Percentiles rank a stretch among this genome's conserved stretches.
Conservation (phyloP, 37 sponge, comb jelly and placozoan species). For the Bolinopsis microptera region DNA sequence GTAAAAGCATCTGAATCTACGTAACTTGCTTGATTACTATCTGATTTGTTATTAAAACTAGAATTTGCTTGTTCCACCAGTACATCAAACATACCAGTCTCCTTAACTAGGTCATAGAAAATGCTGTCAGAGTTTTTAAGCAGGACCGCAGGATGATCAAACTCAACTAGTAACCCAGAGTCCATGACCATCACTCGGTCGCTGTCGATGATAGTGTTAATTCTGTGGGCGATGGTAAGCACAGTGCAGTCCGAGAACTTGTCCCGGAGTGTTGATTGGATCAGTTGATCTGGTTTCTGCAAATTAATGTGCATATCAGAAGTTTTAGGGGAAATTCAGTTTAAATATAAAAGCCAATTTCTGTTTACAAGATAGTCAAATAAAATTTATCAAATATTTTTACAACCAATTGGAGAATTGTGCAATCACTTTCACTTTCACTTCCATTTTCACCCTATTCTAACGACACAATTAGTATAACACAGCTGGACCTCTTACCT, state of each 20-base stretch:
- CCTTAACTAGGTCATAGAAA: slow-evolving; percentile 26
- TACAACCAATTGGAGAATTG: neutral
- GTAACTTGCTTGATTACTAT: neutral
- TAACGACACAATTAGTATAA: too few relatives aligned
- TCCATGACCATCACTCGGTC: slow-evolving; percentile 79
- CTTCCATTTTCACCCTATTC: too few relatives aligned
- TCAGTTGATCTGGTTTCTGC: slow-evolving; percentile 73
- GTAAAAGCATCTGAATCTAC: neutral
- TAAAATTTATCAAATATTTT: neutral
- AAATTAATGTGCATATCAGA: neutral
- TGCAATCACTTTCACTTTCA: neutral
- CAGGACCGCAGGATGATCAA: slow-evolving; percentile 67
- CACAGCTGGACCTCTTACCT: slow-evolving; percentile 69
- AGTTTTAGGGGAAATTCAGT: neutral
- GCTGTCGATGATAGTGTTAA: slow-evolving; percentile 78
- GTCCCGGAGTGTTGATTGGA: slow-evolving; percentile 70
- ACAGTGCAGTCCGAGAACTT: slow-evolving; percentile 72
- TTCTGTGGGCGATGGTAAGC: slow-evolving; percentile 75
- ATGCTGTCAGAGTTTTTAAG: neutral
- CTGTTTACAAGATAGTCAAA: neutral
- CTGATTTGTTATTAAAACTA: neutral
- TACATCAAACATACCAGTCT: slow-evolving; percentile 63
- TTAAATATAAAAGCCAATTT: neutral
- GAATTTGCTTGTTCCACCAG: neutral
- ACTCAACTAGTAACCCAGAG: slow-evolving; percentile 67